Evolutionary conservation across 2,113 vertebrate genomes (phyloP).

Genomic region (Scomber colias): DNA sequence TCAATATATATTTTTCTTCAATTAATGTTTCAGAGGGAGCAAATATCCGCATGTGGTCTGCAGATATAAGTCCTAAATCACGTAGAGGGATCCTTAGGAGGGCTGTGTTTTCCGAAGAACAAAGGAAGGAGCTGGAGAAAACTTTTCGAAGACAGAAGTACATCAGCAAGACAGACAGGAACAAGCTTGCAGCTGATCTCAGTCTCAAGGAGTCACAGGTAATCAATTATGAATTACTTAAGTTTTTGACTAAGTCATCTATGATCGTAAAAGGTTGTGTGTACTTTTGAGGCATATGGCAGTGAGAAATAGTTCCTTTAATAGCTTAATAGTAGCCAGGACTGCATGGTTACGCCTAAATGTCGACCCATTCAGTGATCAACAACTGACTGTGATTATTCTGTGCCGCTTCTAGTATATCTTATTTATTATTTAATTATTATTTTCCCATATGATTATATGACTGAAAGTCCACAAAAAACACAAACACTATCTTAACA

Average conservation of each 20-base stretch:
- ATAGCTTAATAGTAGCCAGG: too few species aligned
- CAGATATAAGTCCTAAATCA: conserved; percentile 88
- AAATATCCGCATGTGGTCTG: conserved; percentile 87
- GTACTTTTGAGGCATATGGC: too few species aligned
- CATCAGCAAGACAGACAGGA: conserved; percentile 96
- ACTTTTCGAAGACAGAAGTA: conserved; percentile 98
- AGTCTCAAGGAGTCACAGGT: conserved; percentile 98
- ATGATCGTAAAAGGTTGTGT: background rate
- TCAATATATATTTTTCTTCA: background rate
- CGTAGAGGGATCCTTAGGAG: conserved; percentile 94
- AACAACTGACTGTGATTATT: too few species aligned
- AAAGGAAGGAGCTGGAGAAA: conserved; percentile 95
- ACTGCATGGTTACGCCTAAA: too few species aligned
- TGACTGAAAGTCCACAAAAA: too few species aligned
- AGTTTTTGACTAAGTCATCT: background rate
- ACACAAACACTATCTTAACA: too few species aligned
- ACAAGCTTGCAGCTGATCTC: conserved; percentile 92
- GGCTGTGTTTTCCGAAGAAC: conserved; percentile 97
- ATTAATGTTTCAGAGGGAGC: conserved; percentile 84
- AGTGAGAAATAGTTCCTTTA: too few species aligned
- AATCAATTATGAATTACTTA: conserved; percentile 17
- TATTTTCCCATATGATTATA: too few species aligned
- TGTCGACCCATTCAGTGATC: too few species aligned
- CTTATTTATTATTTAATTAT: too few species aligned
- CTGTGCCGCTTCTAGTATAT: too few species aligned